phyloP scores from a whole-genome alignment of 2,797 vertebrate genomes.

The Girardinus metallicus region DNA sequence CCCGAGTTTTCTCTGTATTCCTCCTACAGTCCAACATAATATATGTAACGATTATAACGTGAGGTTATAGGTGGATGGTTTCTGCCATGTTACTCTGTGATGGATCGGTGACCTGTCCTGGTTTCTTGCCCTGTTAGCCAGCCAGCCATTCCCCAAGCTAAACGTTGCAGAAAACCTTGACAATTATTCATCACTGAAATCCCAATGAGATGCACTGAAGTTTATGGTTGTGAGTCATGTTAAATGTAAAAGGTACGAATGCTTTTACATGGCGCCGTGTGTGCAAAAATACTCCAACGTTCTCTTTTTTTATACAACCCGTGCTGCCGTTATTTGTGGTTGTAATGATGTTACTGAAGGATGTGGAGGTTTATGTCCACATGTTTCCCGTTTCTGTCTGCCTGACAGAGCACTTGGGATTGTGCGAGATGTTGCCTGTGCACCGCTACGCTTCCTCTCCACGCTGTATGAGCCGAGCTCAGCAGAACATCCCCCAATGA shows the following conservation, averaged over 20 bases:
- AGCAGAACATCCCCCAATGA: constrained; percentile 49
- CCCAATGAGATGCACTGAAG: not conserved
- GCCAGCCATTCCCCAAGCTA: not conserved
- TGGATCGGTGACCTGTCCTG: not conserved
- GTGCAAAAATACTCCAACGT: constrained; percentile 1
- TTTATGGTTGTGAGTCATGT: not conserved
- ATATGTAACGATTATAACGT: not conserved
- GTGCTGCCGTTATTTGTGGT: constrained; percentile 24
- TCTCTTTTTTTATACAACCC: not conserved
- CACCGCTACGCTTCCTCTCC: constrained; percentile 49
- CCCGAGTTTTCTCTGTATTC: not conserved
- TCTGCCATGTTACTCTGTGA: not conserved
- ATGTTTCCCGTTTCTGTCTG: constrained; percentile 21
- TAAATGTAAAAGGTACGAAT: not conserved
- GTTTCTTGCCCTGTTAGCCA: not conserved
- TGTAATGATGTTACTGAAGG: constrained; percentile 27
- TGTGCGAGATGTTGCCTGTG: constrained; percentile 35
- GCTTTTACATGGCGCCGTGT: not conserved
- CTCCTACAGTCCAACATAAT: not conserved
- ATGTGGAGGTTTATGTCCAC: constrained; percentile 14
- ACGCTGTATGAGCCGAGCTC: constrained; percentile 38
- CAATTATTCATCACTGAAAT: not conserved
- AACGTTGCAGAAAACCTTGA: not conserved
- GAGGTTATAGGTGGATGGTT: not conserved
- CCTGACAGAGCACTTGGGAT: constrained; percentile 36